Conservation (phyloP, 1,140 invertebrate species). For the Dendroctonus valens region DNA sequence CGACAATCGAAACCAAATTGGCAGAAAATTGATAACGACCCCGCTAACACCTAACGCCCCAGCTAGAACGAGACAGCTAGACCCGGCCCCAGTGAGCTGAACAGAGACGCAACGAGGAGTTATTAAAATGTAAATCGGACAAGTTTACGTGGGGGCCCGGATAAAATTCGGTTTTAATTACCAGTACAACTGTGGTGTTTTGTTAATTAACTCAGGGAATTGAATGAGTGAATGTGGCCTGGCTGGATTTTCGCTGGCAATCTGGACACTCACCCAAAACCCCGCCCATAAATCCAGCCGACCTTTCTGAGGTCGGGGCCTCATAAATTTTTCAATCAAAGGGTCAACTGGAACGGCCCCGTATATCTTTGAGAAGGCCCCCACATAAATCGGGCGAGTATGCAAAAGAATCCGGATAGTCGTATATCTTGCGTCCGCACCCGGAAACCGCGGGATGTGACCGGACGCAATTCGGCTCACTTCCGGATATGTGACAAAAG, state of each 20-base stretch:
- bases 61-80: slow-evolving; percentile 8
- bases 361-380: slow-evolving; percentile 19
- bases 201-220: not conserved
- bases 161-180: slow-evolving; percentile 34
- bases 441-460: slow-evolving; percentile 23
- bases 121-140: slow-evolving; percentile 52
- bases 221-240: not conserved
- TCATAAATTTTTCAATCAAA: slow-evolving; percentile 33
- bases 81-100: slow-evolving; percentile 12
- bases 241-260: not conserved
- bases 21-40: slow-evolving; percentile 52
- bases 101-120: slow-evolving; percentile 37
- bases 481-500: slow-evolving; percentile 21
- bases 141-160: slow-evolving; percentile 41
- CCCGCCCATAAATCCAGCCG: not conserved
- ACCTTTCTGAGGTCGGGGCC: not conserved
- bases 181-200: not conserved
- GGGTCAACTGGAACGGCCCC: slow-evolving; percentile 15
- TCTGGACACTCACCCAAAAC: not conserved
- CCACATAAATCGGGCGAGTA: slow-evolving; percentile 21
- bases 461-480: slow-evolving; percentile 16
- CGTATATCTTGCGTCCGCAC: slow-evolving; percentile 20
- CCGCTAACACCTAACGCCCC: slow-evolving; percentile 18
- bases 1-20: slow-evolving; percentile 50
- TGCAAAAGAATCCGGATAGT: slow-evolving; percentile 29